These are phyloP conservation scores for Incurvaria masculella DNA, from an alignment of 2,888 invertebrate species.

Conservation along the genomic window DNA sequence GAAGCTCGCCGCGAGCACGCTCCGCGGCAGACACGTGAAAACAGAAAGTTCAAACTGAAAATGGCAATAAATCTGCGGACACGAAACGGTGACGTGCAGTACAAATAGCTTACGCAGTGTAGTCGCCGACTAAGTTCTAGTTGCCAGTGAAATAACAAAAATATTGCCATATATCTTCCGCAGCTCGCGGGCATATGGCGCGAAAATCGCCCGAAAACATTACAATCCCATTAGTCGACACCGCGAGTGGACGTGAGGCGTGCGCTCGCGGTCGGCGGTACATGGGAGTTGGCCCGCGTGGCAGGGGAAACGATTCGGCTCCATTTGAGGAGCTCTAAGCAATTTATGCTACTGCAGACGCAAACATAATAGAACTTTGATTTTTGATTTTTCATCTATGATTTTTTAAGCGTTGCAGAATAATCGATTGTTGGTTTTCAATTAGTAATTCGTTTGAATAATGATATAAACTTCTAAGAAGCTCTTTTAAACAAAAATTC, in stretches of 20 bases:
- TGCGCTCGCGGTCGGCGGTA: neutral
- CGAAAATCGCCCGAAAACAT: neutral
- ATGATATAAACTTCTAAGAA: too few relatives aligned
- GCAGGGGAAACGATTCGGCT: neutral
- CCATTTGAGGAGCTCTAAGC: too few relatives aligned
- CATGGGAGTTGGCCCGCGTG: neutral
- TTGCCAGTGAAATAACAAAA: conserved; percentile 41
- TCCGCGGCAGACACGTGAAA: conserved; percentile 34
- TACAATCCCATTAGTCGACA: neutral
- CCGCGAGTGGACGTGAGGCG: neutral
- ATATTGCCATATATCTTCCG: conserved; percentile 43
- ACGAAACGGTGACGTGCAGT: conserved; percentile 39
- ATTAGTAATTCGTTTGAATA: too few relatives aligned
- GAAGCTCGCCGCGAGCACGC: neutral
- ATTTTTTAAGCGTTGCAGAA: too few relatives aligned
- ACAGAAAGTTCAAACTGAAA: conserved; percentile 40
- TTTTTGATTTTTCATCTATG: too few relatives aligned
- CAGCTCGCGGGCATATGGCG: conserved; percentile 1
- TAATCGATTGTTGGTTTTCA: too few relatives aligned
- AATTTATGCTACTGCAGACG: too few relatives aligned
- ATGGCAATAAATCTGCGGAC: conserved; percentile 44
- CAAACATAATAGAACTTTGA: too few relatives aligned
- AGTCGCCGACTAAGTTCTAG: conserved; percentile 27
- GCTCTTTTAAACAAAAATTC: too few relatives aligned
- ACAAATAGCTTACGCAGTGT: conserved; percentile 29